phyloP scores from a whole-genome alignment of 2,888 invertebrate species.

The Andrena marginata region DNA sequence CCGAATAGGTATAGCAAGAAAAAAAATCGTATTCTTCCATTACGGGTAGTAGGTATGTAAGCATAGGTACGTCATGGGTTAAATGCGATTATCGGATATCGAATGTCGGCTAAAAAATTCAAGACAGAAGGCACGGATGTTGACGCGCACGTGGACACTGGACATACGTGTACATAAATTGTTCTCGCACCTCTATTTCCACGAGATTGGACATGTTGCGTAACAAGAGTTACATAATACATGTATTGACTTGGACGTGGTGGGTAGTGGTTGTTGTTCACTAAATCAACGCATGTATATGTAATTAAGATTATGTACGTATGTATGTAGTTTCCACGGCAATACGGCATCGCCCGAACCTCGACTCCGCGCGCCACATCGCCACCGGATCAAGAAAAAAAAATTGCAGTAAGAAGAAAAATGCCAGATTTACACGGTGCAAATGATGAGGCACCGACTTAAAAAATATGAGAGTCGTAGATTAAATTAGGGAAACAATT shows the following conservation, averaged over 20 bases:
- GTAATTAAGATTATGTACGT: neutral
- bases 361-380: no score
- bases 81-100: no score
- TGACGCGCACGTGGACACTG: neutral
- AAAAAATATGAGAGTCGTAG: no score
- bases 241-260: neutral
- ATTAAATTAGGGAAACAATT: no score
- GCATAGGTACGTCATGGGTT: no score
- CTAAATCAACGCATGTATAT: neutral
- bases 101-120: neutral
- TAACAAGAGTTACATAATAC: constrained; percentile 25
- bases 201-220: constrained; percentile 14
- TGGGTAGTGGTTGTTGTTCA: neutral
- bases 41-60: no score
- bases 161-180: neutral
- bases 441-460: no score
- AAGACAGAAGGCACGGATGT: neutral
- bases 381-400: neutral
- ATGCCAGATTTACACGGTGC: no score
- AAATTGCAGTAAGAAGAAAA: no score
- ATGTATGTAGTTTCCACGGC: neutral
- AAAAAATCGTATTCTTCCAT: no score
- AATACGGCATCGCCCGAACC: no score
- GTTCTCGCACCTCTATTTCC: constrained; percentile 11
- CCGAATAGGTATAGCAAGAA: no score